Evolutionary conservation across 2,113 vertebrate genomes (phyloP).

Genomic region (Oryzias javanicus): DNA sequence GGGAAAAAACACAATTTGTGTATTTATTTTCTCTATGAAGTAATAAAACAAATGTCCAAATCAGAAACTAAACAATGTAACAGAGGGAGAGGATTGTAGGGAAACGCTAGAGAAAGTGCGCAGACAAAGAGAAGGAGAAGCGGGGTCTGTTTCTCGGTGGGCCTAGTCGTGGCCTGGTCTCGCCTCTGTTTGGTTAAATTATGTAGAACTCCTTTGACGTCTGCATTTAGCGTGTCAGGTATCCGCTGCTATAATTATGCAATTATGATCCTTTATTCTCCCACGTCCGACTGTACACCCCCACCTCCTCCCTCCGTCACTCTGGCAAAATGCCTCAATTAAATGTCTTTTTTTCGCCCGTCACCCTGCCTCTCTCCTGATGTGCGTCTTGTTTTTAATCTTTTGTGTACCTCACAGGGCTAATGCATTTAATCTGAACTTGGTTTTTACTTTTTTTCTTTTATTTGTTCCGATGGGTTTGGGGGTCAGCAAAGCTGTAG

Average conservation of each 20-base stretch:
- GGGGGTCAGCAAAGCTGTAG: constrained; percentile 10
- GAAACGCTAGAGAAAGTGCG: constrained; percentile 1
- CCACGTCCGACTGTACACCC: constrained; percentile 58
- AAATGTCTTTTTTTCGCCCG: constrained; percentile 21
- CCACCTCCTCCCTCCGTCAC: constrained; percentile 23
- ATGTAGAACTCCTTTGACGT: constrained; percentile 80
- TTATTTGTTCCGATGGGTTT: constrained; percentile 2
- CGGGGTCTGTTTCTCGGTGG: constrained; percentile 46
- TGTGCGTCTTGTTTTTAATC: constrained; percentile 29
- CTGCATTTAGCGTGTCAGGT: constrained; percentile 78
- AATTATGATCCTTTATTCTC: constrained; percentile 80
- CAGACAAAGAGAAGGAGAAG: constrained; percentile 26
- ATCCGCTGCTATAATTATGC: constrained; percentile 81
- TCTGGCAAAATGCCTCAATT: constrained; percentile 57
- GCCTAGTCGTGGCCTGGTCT: constrained; percentile 63
- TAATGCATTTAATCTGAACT: constrained; percentile 23
- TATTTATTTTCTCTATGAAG: too few relatives aligned
- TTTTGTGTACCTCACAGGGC: constrained; percentile 8
- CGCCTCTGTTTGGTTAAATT: constrained; percentile 81
- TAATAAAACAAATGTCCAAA: background rate
- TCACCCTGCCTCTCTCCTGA: constrained; percentile 14
- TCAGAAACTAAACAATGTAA: constrained; percentile 4
- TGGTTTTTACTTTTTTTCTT: constrained; percentile 22
- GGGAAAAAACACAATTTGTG: too few relatives aligned
- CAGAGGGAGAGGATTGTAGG: constrained; percentile 7